These are phyloP conservation scores for Drosophila austrosaltans DNA, from an alignment of 2,888 invertebrate genomes.

Conservation along the genomic window DNA sequence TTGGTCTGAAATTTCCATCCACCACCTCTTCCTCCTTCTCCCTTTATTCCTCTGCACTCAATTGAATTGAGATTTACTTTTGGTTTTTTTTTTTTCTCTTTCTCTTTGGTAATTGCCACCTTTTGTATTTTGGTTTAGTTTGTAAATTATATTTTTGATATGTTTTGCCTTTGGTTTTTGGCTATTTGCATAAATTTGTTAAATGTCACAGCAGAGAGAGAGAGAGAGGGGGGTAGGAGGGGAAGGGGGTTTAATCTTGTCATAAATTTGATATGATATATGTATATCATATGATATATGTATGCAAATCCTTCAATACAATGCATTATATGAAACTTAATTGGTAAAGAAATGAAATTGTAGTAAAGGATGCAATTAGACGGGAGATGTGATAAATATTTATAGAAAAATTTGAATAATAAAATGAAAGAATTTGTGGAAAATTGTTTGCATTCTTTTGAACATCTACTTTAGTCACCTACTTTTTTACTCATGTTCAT, in stretches of 20 bases:
- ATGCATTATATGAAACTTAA: background rate
- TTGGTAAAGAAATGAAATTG: background rate
- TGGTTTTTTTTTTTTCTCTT: constrained; percentile 5
- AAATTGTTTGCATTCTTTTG: too few species aligned
- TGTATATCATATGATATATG: constrained; percentile 29
- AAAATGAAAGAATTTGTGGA: too few species aligned
- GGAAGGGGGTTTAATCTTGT: background rate
- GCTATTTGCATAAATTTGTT: constrained; percentile 40
- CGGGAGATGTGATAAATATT: too few species aligned
- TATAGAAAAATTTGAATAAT: too few species aligned
- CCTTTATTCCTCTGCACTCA: constrained; percentile 18
- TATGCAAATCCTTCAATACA: constrained; percentile 29
- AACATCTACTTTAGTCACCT: too few species aligned
- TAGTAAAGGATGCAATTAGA: too few species aligned
- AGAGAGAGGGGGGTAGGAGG: too few species aligned
- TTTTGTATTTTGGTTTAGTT: constrained; percentile 69
- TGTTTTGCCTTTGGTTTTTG: constrained; percentile 25
- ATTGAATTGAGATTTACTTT: constrained; percentile 57
- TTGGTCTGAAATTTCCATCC: background rate
- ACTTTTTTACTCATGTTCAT: too few species aligned
- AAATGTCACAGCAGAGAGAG: background rate
- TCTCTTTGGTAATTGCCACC: constrained; percentile 62
- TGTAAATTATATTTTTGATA: constrained; percentile 57
- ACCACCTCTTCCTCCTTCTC: constrained; percentile 22
- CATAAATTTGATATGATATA: constrained; percentile 21